Evolutionary conservation across 1,140 invertebrate genomes (phyloP), one percentile per base, ranked within the genome.

Genomic region (Popillia japonica): DNA sequence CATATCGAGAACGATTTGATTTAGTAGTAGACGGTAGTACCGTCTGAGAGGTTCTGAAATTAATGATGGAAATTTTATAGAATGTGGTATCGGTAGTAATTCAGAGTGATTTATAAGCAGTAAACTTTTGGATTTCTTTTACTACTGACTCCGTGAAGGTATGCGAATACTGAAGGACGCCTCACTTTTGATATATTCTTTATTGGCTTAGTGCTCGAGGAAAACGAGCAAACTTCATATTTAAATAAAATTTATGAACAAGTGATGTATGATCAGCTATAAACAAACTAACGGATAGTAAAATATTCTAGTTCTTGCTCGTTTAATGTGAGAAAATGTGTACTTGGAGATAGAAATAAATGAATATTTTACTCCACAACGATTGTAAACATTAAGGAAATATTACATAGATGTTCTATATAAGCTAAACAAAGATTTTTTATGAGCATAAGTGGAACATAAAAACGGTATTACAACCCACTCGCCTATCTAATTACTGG

Each of bases 11-110:
- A 7, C 20, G 61, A 68, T 34, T 55, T 55, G 48, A 55, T 55
- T 55, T 55, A 55, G 48, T 55, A 17, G 48, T 55, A 55, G 48
- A 55, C 48, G 48, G 48, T 55, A 55, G 11, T 68, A 6, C 61
- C 27, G 22, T 68, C 59, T 1, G 7, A 68, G 61, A 68, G 20
- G 61, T 68, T 68, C 61, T 34, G 61, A 68, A 68, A 68, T 68
- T 68, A 68, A 68, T 68, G 61, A 68, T 68, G 22, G 61, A 68
- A 68, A 68, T 68, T 68, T 68, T 23, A 68, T 27, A 34, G 61
- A 68, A 68, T 68, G 61, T 68, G 61, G 61, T 68, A 68, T 68
- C 61, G 61, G 22, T 34, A 23, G 61, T 68, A 68, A 68, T 68
- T 68, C 61, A 68, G 22, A 3, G 22, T 68, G 61, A 68, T 68